Conservation (phyloP, 2,113 vertebrate species). For the Tautogolabrus adspersus region DNA sequence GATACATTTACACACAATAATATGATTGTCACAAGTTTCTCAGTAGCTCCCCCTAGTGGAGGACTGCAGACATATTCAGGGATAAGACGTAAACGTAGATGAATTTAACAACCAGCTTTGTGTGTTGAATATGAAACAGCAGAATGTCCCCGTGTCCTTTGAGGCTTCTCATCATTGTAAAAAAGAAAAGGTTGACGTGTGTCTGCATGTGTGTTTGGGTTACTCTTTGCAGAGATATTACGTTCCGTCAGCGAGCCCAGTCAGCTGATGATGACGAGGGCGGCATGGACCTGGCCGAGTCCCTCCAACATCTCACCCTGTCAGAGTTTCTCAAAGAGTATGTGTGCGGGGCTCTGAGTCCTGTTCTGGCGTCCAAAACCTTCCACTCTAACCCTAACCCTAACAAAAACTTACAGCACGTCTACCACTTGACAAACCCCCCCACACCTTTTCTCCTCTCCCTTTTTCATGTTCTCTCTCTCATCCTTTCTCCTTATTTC, state of each 20-base stretch:
- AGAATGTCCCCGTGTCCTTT: background rate
- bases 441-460: background rate
- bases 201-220: constrained; percentile 13
- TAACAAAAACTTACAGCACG: background rate
- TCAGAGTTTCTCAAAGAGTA: constrained; percentile 90
- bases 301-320: constrained; percentile 86
- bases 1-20: background rate
- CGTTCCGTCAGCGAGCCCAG: constrained; percentile 82
- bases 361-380: background rate
- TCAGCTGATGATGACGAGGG: constrained; percentile 83
- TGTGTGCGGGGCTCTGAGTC: constrained; percentile 50
- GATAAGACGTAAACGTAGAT: background rate
- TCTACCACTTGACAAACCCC: constrained; percentile 13
- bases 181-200: background rate
- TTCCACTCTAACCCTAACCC: constrained; percentile 25
- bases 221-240: constrained; percentile 82
- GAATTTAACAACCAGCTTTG: too few species aligned
- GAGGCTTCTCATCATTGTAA: background rate
- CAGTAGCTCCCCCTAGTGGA: constrained; percentile 38
- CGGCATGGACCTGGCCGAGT: constrained; percentile 80
- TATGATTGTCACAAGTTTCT: too few species aligned
- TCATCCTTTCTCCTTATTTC: background rate
- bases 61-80: background rate
- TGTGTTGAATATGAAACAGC: too few species aligned
- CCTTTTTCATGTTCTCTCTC: accelerated